Percentiles rank a stretch among this genome's conserved stretches.
phyloP scores from a whole-genome alignment of 2,113 vertebrate species.

The Macaca nemestrina region DNA sequence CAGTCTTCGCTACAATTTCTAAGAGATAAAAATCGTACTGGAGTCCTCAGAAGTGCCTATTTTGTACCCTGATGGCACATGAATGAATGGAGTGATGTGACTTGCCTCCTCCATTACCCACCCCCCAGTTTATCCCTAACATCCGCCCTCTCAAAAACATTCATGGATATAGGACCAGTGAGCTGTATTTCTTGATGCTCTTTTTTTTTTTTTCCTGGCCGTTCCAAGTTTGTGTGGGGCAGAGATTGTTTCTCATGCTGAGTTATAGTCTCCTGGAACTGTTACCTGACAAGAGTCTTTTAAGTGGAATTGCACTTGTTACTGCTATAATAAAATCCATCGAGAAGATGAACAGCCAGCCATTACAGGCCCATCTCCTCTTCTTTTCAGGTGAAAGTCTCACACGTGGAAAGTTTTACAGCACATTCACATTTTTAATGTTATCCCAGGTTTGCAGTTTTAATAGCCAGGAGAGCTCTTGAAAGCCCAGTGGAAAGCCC shows the following conservation, averaged over 20 bases:
- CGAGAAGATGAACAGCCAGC: conserved; percentile 78
- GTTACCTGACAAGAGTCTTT: conserved; percentile 81
- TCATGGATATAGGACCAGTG: not conserved
- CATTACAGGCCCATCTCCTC: conserved; percentile 66
- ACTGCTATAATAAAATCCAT: conserved; percentile 81
- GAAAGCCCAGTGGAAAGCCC: not conserved
- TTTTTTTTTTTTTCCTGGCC: not conserved
- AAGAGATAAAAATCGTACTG: not conserved
- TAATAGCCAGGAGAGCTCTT: conserved; percentile 44
- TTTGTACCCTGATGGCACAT: not conserved
- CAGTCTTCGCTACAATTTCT: not conserved
- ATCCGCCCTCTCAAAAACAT: not conserved
- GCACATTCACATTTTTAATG: conserved; percentile 66
- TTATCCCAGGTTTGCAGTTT: conserved; percentile 61
- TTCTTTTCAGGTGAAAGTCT: conserved; percentile 56
- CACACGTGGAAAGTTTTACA: conserved; percentile 53
- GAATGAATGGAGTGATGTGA: not conserved
- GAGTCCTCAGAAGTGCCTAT: not conserved
- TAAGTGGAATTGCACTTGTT: conserved; percentile 82
- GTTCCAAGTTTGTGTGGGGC: conserved; percentile 66
- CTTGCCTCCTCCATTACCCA: conserved; percentile 43
- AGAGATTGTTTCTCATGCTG: conserved; percentile 55
- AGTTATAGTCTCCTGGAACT: conserved; percentile 76
- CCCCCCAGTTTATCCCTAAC: not conserved
- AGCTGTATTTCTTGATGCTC: not conserved